Evolutionary conservation across 1,140 invertebrate genomes (phyloP).

Genomic region (Amphibalanus amphitrite): DNA sequence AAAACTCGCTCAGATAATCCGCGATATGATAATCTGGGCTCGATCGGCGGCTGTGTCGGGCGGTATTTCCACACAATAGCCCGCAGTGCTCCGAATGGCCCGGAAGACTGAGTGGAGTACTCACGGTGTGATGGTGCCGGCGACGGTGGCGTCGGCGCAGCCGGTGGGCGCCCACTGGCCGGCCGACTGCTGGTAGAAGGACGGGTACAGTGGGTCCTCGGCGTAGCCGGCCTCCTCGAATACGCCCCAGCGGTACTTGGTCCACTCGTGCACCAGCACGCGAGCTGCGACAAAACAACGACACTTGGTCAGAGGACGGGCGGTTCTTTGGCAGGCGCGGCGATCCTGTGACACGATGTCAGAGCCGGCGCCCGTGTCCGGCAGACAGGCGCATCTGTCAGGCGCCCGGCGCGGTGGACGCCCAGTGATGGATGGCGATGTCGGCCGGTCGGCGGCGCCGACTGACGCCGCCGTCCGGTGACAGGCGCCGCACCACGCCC

Average conservation of each 20-base stretch:
- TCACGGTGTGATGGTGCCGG: conserved; percentile 8
- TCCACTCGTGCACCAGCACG: too few species aligned
- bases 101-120: neutral
- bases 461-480: too few species aligned
- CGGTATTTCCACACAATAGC: too few species aligned
- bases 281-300: conserved; percentile 21
- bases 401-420: neutral
- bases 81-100: too few species aligned
- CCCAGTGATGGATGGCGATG: too few species aligned
- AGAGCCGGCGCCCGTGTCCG: too few species aligned
- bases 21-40: too few species aligned
- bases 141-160: conserved; percentile 16
- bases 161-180: conserved; percentile 14
- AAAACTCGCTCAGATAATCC: too few species aligned
- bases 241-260: too few species aligned
- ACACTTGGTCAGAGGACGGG: conserved; percentile 21
- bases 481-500: too few species aligned
- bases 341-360: conserved; percentile 5
- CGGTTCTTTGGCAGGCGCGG: conserved; percentile 18
- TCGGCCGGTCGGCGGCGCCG: too few species aligned
- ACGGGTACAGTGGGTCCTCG: conserved; percentile 21
- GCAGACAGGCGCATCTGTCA: neutral
- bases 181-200: conserved; percentile 19
- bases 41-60: too few species aligned
- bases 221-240: conserved; percentile 29